Percentiles rank a stretch among this genome's conserved stretches.
Conservation (phyloP, 2,113 vertebrate genomes). For the Ardeotis arabs region DNA sequence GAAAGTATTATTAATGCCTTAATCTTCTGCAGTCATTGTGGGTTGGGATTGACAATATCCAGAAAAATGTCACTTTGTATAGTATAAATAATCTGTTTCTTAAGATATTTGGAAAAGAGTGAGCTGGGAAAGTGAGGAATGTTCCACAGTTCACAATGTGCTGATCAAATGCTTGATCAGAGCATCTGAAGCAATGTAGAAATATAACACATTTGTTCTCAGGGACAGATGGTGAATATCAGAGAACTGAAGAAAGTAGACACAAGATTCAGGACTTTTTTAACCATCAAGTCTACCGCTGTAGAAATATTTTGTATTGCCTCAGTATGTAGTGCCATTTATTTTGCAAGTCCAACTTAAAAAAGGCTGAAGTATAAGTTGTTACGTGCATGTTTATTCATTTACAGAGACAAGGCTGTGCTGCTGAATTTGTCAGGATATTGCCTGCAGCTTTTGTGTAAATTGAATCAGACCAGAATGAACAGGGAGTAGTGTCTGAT, state of each 20-base stretch:
- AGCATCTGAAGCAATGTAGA: background rate
- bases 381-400: background rate
- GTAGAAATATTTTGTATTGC: background rate
- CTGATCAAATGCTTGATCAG: background rate
- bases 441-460: background rate
- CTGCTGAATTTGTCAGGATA: background rate
- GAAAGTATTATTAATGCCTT: background rate
- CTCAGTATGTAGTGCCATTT: background rate
- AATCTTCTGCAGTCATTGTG: background rate
- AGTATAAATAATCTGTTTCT: background rate
- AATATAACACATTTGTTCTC: background rate
- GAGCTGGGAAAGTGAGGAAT: background rate
- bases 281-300: background rate
- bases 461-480: slow-evolving; percentile 9
- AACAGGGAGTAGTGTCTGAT: background rate
- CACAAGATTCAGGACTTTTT: background rate
- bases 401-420: background rate
- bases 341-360: background rate
- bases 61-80: background rate
- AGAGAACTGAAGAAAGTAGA: background rate
- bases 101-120: background rate
- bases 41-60: background rate
- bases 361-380: background rate
- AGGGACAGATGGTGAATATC: background rate
- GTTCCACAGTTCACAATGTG: background rate